Evolutionary conservation across 2,888 invertebrate species (phyloP).

Genomic region (Cerastis rubricosa): DNA sequence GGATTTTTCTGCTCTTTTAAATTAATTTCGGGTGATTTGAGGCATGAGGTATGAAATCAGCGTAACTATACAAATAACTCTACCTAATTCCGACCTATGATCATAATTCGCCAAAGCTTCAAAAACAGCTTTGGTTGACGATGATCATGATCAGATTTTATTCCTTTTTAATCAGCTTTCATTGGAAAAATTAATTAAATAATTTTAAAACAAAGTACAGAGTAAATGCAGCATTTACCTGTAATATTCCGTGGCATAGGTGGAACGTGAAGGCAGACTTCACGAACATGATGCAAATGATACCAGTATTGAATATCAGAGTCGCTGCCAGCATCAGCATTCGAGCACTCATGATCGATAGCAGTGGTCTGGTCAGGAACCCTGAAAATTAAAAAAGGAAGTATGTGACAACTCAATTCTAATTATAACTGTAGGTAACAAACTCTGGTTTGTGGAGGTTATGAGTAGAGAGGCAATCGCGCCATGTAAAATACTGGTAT

Average conservation of each 20-base stretch:
- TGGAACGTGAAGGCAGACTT: constrained; percentile 73
- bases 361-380: constrained; percentile 74
- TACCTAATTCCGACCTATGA: too few relatives aligned
- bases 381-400: constrained; percentile 70
- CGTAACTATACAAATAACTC: too few relatives aligned
- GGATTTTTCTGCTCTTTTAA: too few relatives aligned
- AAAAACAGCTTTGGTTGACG: too few relatives aligned
- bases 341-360: constrained; percentile 75
- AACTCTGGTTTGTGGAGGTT: neutral
- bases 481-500: neutral
- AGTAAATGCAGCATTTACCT: constrained; percentile 67
- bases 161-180: too few relatives aligned
- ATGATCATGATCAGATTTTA: too few relatives aligned
- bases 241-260: constrained; percentile 75
- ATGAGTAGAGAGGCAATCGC: too few relatives aligned
- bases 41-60: too few relatives aligned
- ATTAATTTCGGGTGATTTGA: too few relatives aligned
- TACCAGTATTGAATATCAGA: constrained; percentile 69
- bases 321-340: constrained; percentile 71
- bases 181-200: too few relatives aligned
- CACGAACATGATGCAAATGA: constrained; percentile 72
- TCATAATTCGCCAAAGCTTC: too few relatives aligned
- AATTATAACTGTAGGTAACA: neutral
- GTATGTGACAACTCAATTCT: neutral
- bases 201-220: too few relatives aligned